Percentiles rank a stretch among this genome's conserved stretches.
Evolutionary conservation across 2,113 vertebrate species (phyloP).

Genomic region (Cryptomyrus ogoouensis): DNA sequence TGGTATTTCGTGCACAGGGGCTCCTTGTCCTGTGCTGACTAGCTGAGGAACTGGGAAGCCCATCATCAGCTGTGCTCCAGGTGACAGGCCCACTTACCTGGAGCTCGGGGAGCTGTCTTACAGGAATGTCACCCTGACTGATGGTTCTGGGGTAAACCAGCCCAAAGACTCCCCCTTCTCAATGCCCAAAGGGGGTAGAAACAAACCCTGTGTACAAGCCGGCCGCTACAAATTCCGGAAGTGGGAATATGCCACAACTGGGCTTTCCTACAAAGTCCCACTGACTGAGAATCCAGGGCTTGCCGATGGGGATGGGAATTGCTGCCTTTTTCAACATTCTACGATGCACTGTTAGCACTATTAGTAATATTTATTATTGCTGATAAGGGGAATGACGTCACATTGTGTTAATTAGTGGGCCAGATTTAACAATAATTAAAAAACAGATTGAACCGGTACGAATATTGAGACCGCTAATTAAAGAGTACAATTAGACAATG

Average conservation of each 20-base stretch:
- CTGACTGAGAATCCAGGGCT: not conserved
- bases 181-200: not conserved
- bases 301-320: not conserved
- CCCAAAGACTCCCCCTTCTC: not conserved
- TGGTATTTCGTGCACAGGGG: conserved; percentile 29
- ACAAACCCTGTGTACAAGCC: not conserved
- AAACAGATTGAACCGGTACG: not conserved
- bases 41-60: conserved; percentile 34
- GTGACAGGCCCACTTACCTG: conserved; percentile 48
- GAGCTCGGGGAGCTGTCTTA: conserved; percentile 61
- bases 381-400: not conserved
- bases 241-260: not conserved
- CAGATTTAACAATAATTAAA: not conserved
- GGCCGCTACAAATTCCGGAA: not conserved
- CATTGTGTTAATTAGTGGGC: not conserved
- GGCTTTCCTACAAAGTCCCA: not conserved
- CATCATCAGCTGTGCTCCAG: conserved; percentile 43
- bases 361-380: not conserved
- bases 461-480: not conserved
- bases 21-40: conserved; percentile 41
- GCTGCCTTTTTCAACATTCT: not conserved
- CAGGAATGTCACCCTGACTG: conserved; percentile 60
- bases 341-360: not conserved
- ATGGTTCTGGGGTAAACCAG: conserved; percentile 37
- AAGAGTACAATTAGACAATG: not conserved